A percentile compares a stretch with the other conserved stretches of the same genome.
phyloP scores from a whole-genome alignment of 1,140 invertebrate genomes.

The Tachypleus tridentatus region DNA sequence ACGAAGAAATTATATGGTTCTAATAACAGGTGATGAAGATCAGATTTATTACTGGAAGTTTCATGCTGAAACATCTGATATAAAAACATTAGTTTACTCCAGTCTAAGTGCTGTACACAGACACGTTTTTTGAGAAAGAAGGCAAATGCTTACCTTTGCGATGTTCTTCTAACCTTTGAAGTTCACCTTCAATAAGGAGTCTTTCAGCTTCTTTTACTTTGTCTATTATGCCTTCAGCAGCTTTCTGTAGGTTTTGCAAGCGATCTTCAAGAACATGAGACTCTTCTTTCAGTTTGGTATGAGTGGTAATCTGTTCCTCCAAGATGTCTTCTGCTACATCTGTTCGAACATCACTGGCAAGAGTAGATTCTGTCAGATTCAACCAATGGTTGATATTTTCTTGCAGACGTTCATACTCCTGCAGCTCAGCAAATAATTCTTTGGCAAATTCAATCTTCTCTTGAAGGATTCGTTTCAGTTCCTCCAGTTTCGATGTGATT shows the following conservation, averaged over 20 bases:
- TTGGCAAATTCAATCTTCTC: constrained; percentile 55
- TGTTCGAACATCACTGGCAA: constrained; percentile 58
- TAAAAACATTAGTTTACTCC: no score
- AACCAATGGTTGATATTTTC: constrained; percentile 71
- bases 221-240: constrained; percentile 9
- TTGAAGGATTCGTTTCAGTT: constrained; percentile 32
- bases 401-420: constrained; percentile 63
- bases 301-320: constrained; percentile 57
- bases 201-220: constrained; percentile 12
- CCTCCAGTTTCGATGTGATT: constrained; percentile 7
- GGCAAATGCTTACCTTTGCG: background rate
- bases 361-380: constrained; percentile 70
- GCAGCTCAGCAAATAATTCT: constrained; percentile 58
- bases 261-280: constrained; percentile 13
- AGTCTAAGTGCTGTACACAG: no score
- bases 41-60: no score
- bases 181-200: constrained; percentile 11
- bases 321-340: constrained; percentile 60
- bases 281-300: constrained; percentile 13
- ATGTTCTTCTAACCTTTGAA: constrained; percentile 10
- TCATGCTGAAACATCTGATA: no score
- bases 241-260: constrained; percentile 13
- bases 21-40: no score
- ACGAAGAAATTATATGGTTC: no score
- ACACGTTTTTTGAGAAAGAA: background rate